Conservation (phyloP, 2,113 vertebrate species). For the Meles meles region DNA sequence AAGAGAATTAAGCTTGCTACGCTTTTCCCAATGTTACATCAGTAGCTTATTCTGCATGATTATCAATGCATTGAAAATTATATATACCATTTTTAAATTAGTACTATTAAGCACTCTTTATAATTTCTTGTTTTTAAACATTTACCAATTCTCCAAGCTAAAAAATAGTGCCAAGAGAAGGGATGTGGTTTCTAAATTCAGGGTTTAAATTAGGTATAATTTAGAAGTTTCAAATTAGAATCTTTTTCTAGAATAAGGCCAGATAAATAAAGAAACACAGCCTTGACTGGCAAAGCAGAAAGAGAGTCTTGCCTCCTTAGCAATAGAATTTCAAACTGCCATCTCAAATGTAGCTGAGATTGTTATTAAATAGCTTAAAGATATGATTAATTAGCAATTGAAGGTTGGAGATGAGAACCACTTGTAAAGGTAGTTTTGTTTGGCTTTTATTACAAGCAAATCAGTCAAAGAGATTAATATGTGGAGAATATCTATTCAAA, state of each 20-base stretch:
- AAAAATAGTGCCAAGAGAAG: background rate
- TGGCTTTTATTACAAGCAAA: background rate
- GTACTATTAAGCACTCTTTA: background rate
- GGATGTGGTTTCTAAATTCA: background rate
- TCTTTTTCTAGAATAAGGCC: background rate
- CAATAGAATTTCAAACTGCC: background rate
- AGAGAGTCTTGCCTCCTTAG: background rate
- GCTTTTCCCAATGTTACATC: background rate
- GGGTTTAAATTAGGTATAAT: background rate
- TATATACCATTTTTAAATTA: background rate
- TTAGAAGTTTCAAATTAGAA: background rate
- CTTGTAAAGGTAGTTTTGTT: background rate
- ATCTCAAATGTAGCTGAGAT: background rate
- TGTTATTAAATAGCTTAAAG: background rate
- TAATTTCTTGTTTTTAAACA: conserved; percentile 22
- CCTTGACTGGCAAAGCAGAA: background rate
- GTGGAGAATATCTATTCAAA: background rate
- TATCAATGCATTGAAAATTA: background rate
- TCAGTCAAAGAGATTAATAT: background rate
- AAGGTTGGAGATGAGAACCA: background rate
- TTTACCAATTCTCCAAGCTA: background rate
- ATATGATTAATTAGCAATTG: background rate
- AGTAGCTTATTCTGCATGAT: background rate
- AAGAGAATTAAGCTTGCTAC: background rate
- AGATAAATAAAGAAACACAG: background rate